Base-by-base conservation (phyloP, 1,140 invertebrate genomes). In the Heliconius hermathena region DNA sequence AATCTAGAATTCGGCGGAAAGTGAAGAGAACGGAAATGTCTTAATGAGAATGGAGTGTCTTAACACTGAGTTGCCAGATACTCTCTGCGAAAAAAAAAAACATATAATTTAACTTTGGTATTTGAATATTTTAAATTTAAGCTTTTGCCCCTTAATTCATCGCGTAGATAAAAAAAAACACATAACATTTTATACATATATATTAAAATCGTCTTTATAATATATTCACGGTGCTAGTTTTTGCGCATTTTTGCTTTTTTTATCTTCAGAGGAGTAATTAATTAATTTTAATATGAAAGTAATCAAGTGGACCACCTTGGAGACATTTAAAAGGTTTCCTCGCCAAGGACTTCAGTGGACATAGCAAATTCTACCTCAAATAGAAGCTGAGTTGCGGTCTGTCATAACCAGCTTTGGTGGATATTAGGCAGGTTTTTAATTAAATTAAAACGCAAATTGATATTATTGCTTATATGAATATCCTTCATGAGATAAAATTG, bases 271-370 rank as follows among this genome's bases (percentile, higher is more conserved):
- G 13, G 41, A 26, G 38, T 73, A 60, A 41, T 73, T 76, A 76
- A 60, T 78, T 78, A 78, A 78, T 81, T 85, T 84, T 87, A 87
- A 80, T 79, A 82, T 85, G 88, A 91, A 91, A 90, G 87, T 90
- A 88, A 90, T 90, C 88, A 87, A 82, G 76, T 75, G 78, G 88
- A 88, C 87, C 87, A 87, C 87, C 87, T 89, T 87, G 87, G 82
- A 73, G 84, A 85, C 82, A 89, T 82, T 86, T 86, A 84, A 89
- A 89, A 81, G 90, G 89, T 85, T 90, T 92, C 89, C 52, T 71
- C 76, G 75, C 41, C 84, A 88, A 87, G 87, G 87, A 87, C 85
- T 71, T 74, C 52, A 52, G 76, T 81, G 76, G 22, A 20, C 41
- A 57, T 76, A 83, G 79, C 76, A 76, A 82, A 81, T 85, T 83